phyloP scores from a whole-genome alignment of 2,888 invertebrate species.

The Ernsta delagoae region DNA sequence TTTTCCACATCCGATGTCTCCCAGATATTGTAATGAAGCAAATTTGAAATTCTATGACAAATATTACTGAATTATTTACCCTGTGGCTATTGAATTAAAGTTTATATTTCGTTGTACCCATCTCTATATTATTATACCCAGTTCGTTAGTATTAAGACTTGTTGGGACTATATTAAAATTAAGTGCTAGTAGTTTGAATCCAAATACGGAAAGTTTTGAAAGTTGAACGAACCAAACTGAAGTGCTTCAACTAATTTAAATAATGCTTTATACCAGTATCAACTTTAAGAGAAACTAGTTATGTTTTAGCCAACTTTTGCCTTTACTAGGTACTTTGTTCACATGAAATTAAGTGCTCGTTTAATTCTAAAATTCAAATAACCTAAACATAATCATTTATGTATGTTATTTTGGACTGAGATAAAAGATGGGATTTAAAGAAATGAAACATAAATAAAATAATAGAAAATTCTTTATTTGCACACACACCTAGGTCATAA shows the following conservation, averaged over 20 bases:
- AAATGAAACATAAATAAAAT: no score
- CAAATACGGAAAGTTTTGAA: slow-evolving; percentile 12
- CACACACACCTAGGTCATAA: no score
- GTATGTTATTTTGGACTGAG: no score
- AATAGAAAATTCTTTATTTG: no score
- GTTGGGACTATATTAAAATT: slow-evolving; percentile 19
- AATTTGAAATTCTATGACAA: slow-evolving; percentile 10
- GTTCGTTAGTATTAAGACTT: neutral
- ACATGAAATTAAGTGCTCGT: neutral
- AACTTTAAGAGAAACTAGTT: slow-evolving; percentile 3
- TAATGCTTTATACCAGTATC: slow-evolving; percentile 19
- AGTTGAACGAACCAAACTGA: slow-evolving; percentile 14
- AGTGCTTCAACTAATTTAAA: slow-evolving; percentile 20
- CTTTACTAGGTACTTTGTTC: neutral
- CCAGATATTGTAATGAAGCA: slow-evolving; percentile 23
- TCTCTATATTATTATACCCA: neutral
- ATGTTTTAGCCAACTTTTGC: neutral
- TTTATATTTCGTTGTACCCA: slow-evolving; percentile 34
- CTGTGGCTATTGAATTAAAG: slow-evolving; percentile 28
- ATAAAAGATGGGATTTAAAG: no score
- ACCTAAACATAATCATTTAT: no score
- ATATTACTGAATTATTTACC: slow-evolving; percentile 15
- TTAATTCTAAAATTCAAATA: no score
- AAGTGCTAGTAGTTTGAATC: slow-evolving; percentile 5
- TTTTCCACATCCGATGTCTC: slow-evolving; percentile 30